Evolutionary conservation across 2,113 vertebrate species (phyloP), one percentile per base, ranked within the genome.

Genomic region (Petrocephalus microphthalmus): DNA sequence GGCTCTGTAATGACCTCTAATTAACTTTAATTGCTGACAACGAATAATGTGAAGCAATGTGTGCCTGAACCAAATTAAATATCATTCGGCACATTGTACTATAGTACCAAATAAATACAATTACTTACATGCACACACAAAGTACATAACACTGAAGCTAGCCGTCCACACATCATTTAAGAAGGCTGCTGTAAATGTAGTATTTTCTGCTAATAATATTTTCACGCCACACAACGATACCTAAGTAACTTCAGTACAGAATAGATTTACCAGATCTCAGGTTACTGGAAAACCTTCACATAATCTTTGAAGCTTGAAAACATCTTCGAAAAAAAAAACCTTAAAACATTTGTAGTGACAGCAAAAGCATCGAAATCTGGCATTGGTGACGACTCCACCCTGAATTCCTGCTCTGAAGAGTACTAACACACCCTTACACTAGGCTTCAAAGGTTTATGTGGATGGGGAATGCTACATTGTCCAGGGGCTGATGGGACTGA

Each of bases 91-190:
- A 53, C 88, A 89, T 93, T 90, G 93, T 95, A 94, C 91, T 96
- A 95, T 93, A 93, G 94, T 92, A 92, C 97, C 94, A 97, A 99
- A 98, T 99, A 99, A 99, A 99, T 99, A 99, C 95, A 96, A 90
- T 96, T 97, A 96, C 95, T 97, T 97, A 97, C 96, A 97, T 96
- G 97, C 96, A 97, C 89, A 54, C 53, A 54, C 17, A 54, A 29
- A 67, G n/a, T 67, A 13, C n/a, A 25, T 13, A 67, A 25, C 60
- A 29, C 8, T 29, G 60, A 67, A 67, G 25, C 10, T 29, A 67
- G 10, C 1, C 2, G 10, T 13, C 60, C 17, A 54, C 53, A 54
- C 47, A 49, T 49, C 47, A 29, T 67, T 29, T 29, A 67, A 29
- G 10, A 67, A 67, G 60, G 10, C 25, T 13, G 60, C 3, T 29